Evolutionary conservation across 2,888 invertebrate genomes (phyloP), one percentile per base, ranked within the genome.

Genomic region (Agrotis clavis): DNA sequence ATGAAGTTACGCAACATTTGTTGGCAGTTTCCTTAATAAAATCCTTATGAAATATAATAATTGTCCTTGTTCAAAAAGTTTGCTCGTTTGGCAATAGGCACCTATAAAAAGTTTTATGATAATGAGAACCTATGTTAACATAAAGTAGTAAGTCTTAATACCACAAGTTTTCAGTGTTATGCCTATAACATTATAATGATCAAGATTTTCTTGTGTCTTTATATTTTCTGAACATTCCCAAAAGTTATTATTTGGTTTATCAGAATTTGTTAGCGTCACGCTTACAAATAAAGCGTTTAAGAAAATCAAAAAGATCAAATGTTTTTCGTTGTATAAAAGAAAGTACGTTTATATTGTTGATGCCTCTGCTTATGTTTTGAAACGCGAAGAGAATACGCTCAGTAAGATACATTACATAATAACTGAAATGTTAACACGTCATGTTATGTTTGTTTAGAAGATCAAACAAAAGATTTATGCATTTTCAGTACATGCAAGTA

Each of bases 281-380:
- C 51, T 59, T 59, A 50, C 25, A 74, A 50, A 71, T 21, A n/a
- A n/a, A 64, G 60, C 51, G 30, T 62, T 53, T 25, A 67, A 50
- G 54, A 60, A 56, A 62, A 79, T 60, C 54, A 59, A 75, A 71
- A 69, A 67, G 51, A 67, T 67, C 60, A 71, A 75, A 75, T 13
- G 19, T 18, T 68, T 68, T 50, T 66, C 53, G 60, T 13, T 6
- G n/a, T 21, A 35, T n/a, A 35, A 51, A 65, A 57, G 47, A 57
- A 41, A 76, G 19, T 53, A 62, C 1, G 4, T 4, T n/a, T 16
- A 13, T 21, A 21, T 60, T 41, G 54, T 51, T 56, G 19, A 19
- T 41, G 45, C n/a, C 4, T 47, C 7, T 53, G 51, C 14, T n/a
- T 13, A 67, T 41, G 19, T 47, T n/a, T 19, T 19, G 41, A 41